Percentiles rank a stretch among this genome's conserved stretches.
phyloP scores from a whole-genome alignment of 2,113 vertebrate species.

The Kryptolebias marmoratus region DNA sequence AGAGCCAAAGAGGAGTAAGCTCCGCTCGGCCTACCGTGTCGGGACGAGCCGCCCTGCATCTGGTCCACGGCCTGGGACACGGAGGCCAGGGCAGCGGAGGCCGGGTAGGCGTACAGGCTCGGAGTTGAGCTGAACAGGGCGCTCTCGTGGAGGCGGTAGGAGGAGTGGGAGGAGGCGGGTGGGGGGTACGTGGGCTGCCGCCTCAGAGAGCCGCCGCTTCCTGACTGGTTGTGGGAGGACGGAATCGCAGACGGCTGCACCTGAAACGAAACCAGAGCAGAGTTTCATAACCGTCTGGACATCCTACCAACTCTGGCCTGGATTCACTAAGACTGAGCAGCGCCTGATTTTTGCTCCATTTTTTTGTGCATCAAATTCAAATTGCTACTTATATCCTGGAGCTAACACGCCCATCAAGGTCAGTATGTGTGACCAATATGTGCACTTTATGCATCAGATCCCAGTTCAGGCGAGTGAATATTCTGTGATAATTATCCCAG shows the following conservation, averaged over 20 bases:
- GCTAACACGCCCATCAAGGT: no score
- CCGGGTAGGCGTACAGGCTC: constrained; percentile 92
- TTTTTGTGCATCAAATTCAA: no score
- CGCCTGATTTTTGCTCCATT: no score
- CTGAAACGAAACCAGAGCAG: constrained; percentile 67
- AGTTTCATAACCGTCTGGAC: no score
- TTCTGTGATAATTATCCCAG: no score
- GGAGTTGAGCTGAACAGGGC: constrained; percentile 90
- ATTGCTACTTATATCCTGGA: no score
- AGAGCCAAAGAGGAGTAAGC: constrained; percentile 86
- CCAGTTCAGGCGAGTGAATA: no score
- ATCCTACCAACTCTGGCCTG: no score
- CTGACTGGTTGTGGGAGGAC: constrained; percentile 82
- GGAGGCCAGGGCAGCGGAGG: constrained; percentile 88
- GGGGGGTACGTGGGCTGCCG: constrained; percentile 91
- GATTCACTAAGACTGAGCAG: no score
- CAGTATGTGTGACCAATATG: no score
- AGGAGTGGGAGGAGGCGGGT: constrained; percentile 86
- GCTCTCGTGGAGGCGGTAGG: constrained; percentile 91
- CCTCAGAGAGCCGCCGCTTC: constrained; percentile 84
- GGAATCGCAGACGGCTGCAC: constrained; percentile 88
- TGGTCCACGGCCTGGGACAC: constrained; percentile 94
- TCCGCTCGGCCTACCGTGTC: constrained; percentile 79
- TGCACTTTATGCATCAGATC: no score
- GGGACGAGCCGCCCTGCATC: constrained; percentile 87